Base-by-base conservation (phyloP, 2,113 vertebrate species). In the Pedetes capensis region DNA sequence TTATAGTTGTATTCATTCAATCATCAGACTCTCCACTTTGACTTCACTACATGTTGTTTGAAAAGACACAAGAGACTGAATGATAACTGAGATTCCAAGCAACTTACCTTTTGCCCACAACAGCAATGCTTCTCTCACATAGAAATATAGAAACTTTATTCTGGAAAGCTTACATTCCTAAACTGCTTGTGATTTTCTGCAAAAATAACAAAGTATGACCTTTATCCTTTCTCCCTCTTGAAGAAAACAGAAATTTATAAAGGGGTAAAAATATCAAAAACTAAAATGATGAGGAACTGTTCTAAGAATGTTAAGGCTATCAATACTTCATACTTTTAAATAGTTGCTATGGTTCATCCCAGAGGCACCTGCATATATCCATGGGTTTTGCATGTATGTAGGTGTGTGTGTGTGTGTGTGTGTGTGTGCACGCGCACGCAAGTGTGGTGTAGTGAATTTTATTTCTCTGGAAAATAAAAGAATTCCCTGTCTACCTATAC, bases 381-480 rank as follows among this genome's bases (percentile, higher is more conserved):
- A 37, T 85, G 51, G 42, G 20, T n/a, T n/a, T n/a, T n/a, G n/a
- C n/a, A n/a, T n/a, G n/a, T n/a, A n/a, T n/a, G n/a, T n/a, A n/a
- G n/a, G n/a, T n/a, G n/a, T n/a, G n/a, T n/a, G n/a, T n/a, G n/a
- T n/a, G n/a, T n/a, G n/a, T n/a, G n/a, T n/a, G n/a, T n/a, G n/a
- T n/a, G n/a, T n/a, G n/a, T n/a, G n/a, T n/a, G n/a, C n/a, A n/a
- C n/a, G n/a, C n/a, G n/a, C n/a, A n/a, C n/a, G n/a, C n/a, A n/a
- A n/a, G n/a, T n/a, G n/a, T n/a, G 84, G 85, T 92, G 84, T 91
- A 92, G 76, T 96, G 95, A 96, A 97, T 94, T 96, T 97, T 95
- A 79, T 94, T 96, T 97, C 92, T 95, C 95, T 64, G 4, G 61
- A 89, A 88, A 92, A 97, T 96, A 95, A 96, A 97, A 96, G 96